These are phyloP conservation scores for Bombylius discolor DNA, from an alignment of 2,888 invertebrate genomes.

Conservation along the genomic window DNA sequence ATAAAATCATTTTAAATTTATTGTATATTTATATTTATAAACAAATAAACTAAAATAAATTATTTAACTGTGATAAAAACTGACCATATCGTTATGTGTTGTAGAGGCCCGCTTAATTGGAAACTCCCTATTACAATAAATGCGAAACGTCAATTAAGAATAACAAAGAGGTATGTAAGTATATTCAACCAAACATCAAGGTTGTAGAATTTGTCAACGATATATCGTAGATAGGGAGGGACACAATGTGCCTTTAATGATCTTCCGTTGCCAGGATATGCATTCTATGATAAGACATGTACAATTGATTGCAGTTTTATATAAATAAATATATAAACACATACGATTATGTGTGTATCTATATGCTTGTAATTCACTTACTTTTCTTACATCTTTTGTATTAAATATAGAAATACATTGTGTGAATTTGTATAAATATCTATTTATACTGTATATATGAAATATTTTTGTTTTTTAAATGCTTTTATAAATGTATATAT, in stretches of 20 bases:
- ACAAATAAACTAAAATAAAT: too few species aligned
- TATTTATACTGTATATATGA: too few species aligned
- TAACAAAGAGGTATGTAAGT: constrained; percentile 15
- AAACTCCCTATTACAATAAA: constrained; percentile 18
- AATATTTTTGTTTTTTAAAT: too few species aligned
- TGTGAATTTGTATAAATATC: too few species aligned
- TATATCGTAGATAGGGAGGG: too few species aligned
- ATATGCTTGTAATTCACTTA: too few species aligned
- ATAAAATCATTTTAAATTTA: too few species aligned
- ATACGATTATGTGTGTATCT: neutral
- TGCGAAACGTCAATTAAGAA: constrained; percentile 22
- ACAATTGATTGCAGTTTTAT: neutral
- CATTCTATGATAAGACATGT: neutral
- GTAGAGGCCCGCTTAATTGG: constrained; percentile 18
- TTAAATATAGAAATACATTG: too few species aligned
- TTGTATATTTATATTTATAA: too few species aligned
- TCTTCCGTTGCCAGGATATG: constrained; percentile 8
- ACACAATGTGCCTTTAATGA: constrained; percentile 13
- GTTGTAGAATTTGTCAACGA: neutral
- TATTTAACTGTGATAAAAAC: too few species aligned
- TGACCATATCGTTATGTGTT: neutral
- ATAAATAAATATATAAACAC: neutral
- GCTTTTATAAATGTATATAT: too few species aligned
- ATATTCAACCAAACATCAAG: constrained; percentile 16
- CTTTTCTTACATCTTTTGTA: too few species aligned